Evolutionary conservation across 2,888 invertebrate genomes (phyloP).

Genomic region (Andrena trimmerana): DNA sequence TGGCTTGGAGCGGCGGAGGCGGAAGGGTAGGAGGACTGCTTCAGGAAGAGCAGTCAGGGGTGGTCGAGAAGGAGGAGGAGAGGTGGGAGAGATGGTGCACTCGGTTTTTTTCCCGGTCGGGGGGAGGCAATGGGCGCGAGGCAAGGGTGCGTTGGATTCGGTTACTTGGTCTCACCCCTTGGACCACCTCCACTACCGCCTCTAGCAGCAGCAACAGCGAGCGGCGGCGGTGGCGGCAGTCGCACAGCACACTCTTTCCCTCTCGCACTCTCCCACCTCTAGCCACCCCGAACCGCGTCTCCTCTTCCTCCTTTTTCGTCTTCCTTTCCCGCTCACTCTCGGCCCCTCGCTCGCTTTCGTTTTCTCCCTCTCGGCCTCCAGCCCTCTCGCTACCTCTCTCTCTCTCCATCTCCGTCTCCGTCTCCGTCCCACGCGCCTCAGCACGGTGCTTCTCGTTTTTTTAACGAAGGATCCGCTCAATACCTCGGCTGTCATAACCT

Average conservation of each 20-base stretch:
- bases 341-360: conserved; percentile 38
- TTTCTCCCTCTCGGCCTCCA: conserved; percentile 48
- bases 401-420: conserved; percentile 58
- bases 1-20: conserved; percentile 1
- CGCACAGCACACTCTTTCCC: conserved; percentile 56
- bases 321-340: conserved; percentile 43
- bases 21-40: conserved; percentile 62
- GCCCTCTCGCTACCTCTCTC: conserved; percentile 46
- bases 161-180: conserved; percentile 83
- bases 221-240: conserved; percentile 54
- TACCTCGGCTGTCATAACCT: conserved; percentile 85
- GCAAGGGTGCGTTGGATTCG: conserved; percentile 83
- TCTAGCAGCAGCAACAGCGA: conserved; percentile 61
- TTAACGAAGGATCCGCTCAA: conserved; percentile 85
- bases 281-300: background rate
- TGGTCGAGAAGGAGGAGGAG: conserved; percentile 55
- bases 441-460: conserved; percentile 81
- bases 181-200: conserved; percentile 70
- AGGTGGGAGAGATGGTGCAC: conserved; percentile 76
- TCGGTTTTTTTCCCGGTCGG: conserved; percentile 76
- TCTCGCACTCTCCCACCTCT: conserved; percentile 14
- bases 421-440: conserved; percentile 75
- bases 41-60: conserved; percentile 71
- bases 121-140: conserved; percentile 72
- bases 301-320: conserved; percentile 34